phyloP scores from a whole-genome alignment of 92 coral and sea anemone species.

The Parazoanthus darwini region DNA sequence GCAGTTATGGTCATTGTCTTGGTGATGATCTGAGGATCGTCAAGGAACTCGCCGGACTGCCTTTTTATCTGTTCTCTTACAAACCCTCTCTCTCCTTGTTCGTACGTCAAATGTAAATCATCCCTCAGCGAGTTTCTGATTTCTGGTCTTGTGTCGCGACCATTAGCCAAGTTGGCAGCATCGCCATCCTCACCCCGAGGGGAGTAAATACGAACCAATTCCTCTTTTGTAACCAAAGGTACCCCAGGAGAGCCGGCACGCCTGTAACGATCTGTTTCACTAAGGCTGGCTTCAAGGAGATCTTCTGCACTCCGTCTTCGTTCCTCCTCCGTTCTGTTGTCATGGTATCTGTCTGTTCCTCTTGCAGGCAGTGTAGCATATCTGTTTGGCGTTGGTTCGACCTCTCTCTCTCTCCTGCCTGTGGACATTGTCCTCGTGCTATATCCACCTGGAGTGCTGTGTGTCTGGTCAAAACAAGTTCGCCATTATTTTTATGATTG shows the following conservation, averaged over 20 bases:
- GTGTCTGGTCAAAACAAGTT: slow-evolving; percentile 20
- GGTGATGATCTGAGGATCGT: slow-evolving; percentile 69
- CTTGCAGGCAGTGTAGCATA: slow-evolving; percentile 78
- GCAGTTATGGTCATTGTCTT: slow-evolving; percentile 72
- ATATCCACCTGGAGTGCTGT: slow-evolving; percentile 22
- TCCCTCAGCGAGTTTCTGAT: slow-evolving; percentile 64
- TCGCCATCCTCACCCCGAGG: slow-evolving; percentile 58
- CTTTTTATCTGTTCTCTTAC: slow-evolving; percentile 72
- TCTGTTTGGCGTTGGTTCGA: slow-evolving; percentile 36
- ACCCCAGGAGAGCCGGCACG: slow-evolving; percentile 53
- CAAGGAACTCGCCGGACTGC: slow-evolving; percentile 67
- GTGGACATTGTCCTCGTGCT: slow-evolving; percentile 31
- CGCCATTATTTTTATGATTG: background rate
- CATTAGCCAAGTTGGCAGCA: slow-evolving; percentile 29
- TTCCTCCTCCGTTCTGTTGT: slow-evolving; percentile 62
- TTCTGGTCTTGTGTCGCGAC: slow-evolving; percentile 54
- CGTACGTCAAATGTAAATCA: slow-evolving; percentile 69
- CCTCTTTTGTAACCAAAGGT: slow-evolving; percentile 77
- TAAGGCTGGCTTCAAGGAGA: slow-evolving; percentile 56
- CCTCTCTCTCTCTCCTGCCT: background rate
- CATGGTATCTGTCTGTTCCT: slow-evolving; percentile 45
- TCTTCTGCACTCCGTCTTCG: slow-evolving; percentile 86
- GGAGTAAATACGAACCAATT: slow-evolving; percentile 69
- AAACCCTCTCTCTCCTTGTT: slow-evolving; percentile 92
- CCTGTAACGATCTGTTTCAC: slow-evolving; percentile 41